phyloP scores from a whole-genome alignment of 2,888 invertebrate species.

The Monopis laevigella region DNA sequence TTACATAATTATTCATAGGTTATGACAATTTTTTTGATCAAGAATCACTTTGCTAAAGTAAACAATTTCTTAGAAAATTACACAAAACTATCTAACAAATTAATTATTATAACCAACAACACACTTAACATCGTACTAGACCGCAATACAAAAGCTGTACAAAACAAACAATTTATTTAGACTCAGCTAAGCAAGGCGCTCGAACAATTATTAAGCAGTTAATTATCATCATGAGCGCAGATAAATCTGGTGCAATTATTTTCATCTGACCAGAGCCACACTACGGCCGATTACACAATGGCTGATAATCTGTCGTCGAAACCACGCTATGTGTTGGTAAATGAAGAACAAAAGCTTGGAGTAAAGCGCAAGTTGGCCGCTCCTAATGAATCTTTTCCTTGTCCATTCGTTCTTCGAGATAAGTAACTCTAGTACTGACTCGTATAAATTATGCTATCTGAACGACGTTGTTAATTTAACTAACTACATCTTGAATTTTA shows the following conservation, averaged over 20 bases:
- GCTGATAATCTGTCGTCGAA: conserved; percentile 36
- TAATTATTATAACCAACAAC: no score
- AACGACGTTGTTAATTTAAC: conserved; percentile 2
- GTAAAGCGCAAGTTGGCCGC: conserved; percentile 48
- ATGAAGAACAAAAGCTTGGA: conserved; percentile 63
- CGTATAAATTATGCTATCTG: not conserved
- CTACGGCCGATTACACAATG: conserved; percentile 48
- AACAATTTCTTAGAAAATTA: not conserved
- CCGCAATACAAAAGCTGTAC: not conserved
- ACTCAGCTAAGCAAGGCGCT: conserved; percentile 35
- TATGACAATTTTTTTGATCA: no score
- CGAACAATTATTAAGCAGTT: conserved; percentile 58
- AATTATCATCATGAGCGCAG: conserved; percentile 46
- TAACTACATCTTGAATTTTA: conserved; percentile 6
- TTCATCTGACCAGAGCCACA: conserved; percentile 44
- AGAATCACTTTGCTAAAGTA: not conserved
- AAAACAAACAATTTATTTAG: conserved; percentile 36
- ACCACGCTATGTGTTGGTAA: conserved; percentile 24
- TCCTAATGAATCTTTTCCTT: conserved; percentile 63
- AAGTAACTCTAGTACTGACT: conserved; percentile 2
- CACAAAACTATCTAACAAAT: not conserved
- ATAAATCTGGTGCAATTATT: conserved; percentile 57
- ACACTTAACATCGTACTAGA: not conserved
- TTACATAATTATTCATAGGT: no score
- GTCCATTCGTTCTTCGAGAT: conserved; percentile 54